Evolutionary conservation across 2,113 vertebrate genomes (phyloP).

Genomic region (Calypte anna): DNA sequence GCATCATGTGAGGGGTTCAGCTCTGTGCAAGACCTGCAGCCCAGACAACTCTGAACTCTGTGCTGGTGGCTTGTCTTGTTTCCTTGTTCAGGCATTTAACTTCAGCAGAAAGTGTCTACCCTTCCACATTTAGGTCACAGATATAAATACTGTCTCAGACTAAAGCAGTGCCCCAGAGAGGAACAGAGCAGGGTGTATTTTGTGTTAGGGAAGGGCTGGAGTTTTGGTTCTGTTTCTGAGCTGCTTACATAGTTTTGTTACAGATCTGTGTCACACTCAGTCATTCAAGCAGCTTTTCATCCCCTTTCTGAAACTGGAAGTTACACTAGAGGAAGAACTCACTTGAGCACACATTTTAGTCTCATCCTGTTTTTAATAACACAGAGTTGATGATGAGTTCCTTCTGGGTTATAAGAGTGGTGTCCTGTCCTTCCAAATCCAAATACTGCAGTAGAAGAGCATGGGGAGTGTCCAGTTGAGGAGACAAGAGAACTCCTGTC

Average conservation of each 20-base stretch:
- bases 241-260: background rate
- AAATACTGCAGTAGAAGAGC: background rate
- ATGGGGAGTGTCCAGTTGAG: background rate
- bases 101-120: background rate
- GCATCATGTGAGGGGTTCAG: background rate
- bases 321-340: background rate
- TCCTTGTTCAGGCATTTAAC: background rate
- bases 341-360: background rate
- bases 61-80: background rate
- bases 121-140: background rate
- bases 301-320: background rate
- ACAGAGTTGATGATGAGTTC: background rate
- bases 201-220: background rate
- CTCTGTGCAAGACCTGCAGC: background rate
- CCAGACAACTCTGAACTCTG: rapidly evolving
- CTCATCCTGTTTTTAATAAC: slow-evolving; percentile 15
- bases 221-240: background rate
- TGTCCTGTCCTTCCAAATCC: background rate
- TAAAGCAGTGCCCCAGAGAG: background rate
- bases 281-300: background rate
- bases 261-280: background rate
- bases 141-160: background rate
- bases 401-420: background rate
- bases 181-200: background rate
- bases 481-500: background rate